Percentiles rank a stretch among this genome's conserved stretches.
phyloP scores from a whole-genome alignment of 2,113 vertebrate genomes.

The Setophaga coronata region DNA sequence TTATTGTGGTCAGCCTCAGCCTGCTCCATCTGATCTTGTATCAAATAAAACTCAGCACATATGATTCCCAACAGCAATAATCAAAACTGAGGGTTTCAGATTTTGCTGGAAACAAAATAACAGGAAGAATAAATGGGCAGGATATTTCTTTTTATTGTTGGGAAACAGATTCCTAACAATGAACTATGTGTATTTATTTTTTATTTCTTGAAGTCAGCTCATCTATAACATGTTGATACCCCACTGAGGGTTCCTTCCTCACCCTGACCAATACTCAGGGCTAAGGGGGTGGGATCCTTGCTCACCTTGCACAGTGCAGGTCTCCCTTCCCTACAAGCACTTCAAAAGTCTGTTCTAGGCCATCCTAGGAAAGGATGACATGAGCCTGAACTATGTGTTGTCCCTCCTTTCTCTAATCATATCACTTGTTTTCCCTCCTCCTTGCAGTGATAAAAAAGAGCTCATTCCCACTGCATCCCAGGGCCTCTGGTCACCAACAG shows the following conservation, averaged over 20 bases:
- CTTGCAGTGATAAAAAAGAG: neutral
- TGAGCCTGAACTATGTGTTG: neutral
- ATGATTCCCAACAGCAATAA: neutral
- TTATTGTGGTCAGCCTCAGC: slow-evolving; percentile 25
- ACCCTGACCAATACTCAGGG: neutral
- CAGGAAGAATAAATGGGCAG: neutral
- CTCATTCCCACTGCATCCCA: rapidly evolving
- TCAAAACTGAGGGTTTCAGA: neutral
- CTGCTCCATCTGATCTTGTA: neutral
- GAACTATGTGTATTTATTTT: neutral
- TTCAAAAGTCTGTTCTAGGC: neutral
- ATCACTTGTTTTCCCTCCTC: neutral
- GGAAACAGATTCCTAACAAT: neutral
- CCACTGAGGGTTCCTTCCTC: neutral
- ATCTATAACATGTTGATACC: rapidly evolving
- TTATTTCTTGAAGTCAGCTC: neutral
- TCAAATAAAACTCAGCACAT: slow-evolving; percentile 21
- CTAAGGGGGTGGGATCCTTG: neutral
- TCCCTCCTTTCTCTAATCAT: neutral
- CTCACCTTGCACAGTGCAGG: rapidly evolving
- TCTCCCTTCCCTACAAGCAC: neutral
- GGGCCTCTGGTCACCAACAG: neutral
- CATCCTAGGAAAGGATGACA: neutral
- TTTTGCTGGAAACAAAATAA: slow-evolving; percentile 9
- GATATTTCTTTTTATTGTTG: neutral